A percentile compares a stretch with the other conserved stretches of the same genome.
These are phyloP conservation scores for Drosophila anomelani DNA, from an alignment of 2,888 invertebrate species.

Conservation along the genomic window DNA sequence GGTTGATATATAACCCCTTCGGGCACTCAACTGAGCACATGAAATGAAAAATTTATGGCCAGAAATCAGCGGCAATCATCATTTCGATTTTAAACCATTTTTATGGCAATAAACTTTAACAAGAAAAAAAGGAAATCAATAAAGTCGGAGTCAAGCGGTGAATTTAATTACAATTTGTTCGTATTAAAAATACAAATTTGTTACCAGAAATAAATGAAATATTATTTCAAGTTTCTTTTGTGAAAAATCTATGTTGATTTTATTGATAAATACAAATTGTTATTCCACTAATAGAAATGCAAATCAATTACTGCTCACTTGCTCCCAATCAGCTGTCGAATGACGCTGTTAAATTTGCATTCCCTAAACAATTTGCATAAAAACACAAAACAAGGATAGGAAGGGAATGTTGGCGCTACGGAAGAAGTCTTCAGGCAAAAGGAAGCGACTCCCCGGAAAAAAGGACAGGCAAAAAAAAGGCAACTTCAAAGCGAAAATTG, in stretches of 20 bases:
- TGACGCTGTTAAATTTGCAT: constrained; percentile 51
- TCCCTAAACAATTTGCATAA: constrained; percentile 65
- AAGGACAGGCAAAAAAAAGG: constrained; percentile 15
- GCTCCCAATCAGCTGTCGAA: constrained; percentile 32
- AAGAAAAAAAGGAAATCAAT: background rate
- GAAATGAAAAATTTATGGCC: constrained; percentile 38
- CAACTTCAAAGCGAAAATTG: constrained; percentile 71
- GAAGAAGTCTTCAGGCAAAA: constrained; percentile 61
- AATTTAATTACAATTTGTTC: constrained; percentile 7
- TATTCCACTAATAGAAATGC: constrained; percentile 4
- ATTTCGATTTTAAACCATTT: constrained; percentile 32
- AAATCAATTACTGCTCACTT: background rate
- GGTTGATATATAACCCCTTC: constrained; percentile 29
- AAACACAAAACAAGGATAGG: constrained; percentile 46
- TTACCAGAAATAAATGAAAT: background rate
- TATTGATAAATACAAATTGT: background rate
- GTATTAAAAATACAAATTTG: background rate
- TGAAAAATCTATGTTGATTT: background rate
- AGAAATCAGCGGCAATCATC: constrained; percentile 37
- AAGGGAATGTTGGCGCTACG: constrained; percentile 47
- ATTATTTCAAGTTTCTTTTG: background rate
- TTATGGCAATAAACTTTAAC: constrained; percentile 26
- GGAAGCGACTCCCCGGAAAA: constrained; percentile 57
- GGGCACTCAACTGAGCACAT: constrained; percentile 31
- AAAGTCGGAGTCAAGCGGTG: constrained; percentile 8